Conservation (phyloP, 2,797 vertebrate genomes). For the Tragopan temminckii region DNA sequence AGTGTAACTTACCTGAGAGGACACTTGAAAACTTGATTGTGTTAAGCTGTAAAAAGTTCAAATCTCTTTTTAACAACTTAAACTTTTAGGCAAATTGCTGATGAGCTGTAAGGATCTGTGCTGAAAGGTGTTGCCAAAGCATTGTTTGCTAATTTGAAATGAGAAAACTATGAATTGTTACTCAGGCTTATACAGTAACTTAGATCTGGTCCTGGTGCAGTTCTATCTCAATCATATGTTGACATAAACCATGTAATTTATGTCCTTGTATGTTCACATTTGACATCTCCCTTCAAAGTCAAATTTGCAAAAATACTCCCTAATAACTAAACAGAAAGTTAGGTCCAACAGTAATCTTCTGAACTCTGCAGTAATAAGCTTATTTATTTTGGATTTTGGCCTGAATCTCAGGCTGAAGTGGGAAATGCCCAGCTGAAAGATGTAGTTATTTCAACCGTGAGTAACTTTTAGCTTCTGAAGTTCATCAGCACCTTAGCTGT, state of each 20-base stretch:
- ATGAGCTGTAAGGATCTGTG: background rate
- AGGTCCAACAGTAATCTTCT: background rate
- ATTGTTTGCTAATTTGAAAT: background rate
- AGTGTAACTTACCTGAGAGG: background rate
- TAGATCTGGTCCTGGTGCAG: background rate
- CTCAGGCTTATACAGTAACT: background rate
- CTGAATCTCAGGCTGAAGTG: background rate
- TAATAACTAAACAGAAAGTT: background rate
- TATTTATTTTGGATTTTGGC: background rate
- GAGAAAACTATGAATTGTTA: background rate
- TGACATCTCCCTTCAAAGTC: background rate
- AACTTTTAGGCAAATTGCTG: background rate
- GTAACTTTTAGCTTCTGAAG: background rate
- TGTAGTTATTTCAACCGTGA: background rate
- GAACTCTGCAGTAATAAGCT: background rate
- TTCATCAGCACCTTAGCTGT: rapidly evolving
- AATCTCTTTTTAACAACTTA: background rate
- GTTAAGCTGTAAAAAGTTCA: background rate
- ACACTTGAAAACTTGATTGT: background rate
- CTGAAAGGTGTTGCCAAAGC: background rate
- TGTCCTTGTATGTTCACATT: background rate
- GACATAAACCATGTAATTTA: background rate
- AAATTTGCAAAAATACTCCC: background rate
- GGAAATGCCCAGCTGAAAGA: background rate
- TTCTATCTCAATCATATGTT: background rate